Conservation (phyloP, 2,888 invertebrate genomes). For the Ornithoptera alexandrae region DNA sequence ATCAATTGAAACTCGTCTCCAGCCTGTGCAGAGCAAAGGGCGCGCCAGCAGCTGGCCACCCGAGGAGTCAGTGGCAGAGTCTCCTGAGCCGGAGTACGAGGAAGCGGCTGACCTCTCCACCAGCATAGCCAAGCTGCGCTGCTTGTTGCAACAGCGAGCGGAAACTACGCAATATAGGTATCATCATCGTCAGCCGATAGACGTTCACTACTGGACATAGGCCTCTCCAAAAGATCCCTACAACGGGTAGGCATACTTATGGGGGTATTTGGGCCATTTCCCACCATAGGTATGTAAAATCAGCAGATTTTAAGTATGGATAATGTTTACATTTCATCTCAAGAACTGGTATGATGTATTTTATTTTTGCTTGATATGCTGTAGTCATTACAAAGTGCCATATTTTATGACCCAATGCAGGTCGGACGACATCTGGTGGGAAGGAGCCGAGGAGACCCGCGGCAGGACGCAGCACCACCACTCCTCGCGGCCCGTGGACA, state of each 20-base stretch:
- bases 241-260: too few relatives aligned
- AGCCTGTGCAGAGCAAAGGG: slow-evolving; percentile 5
- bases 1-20: not conserved
- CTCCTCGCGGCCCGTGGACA: slow-evolving; percentile 56
- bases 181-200: not conserved
- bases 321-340: too few relatives aligned
- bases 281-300: too few relatives aligned
- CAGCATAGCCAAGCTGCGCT: slow-evolving; percentile 85
- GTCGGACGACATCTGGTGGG: slow-evolving; percentile 64
- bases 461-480: slow-evolving; percentile 70
- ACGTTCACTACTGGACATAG: too few relatives aligned
- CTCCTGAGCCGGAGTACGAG: slow-evolving; percentile 86
- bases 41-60: slow-evolving; percentile 22
- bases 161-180: slow-evolving; percentile 42
- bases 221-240: too few relatives aligned
- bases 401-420: slow-evolving; percentile 30
- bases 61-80: slow-evolving; percentile 54
- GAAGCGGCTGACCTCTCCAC: slow-evolving; percentile 86
- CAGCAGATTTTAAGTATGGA: too few relatives aligned
- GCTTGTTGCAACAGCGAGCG: slow-evolving; percentile 80
- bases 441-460: slow-evolving; percentile 63
- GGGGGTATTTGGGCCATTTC: too few relatives aligned
- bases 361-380: too few relatives aligned
- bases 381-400: too few relatives aligned
- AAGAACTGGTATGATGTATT: too few relatives aligned